Conservation (phyloP, 2,113 vertebrate genomes). For the Melanostigma gelatinosum region DNA sequence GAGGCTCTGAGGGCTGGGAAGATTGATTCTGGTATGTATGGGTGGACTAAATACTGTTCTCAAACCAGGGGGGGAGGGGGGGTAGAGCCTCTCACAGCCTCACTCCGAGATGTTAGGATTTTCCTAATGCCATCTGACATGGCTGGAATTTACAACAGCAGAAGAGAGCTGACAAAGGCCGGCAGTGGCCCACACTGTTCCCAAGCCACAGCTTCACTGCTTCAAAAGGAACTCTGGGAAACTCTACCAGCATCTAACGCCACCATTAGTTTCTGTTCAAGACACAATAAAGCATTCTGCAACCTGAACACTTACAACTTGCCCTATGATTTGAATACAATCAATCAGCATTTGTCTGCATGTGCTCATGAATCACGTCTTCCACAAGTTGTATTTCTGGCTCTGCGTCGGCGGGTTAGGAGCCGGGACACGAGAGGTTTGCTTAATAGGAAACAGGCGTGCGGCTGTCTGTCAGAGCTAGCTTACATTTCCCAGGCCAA, state of each 20-base stretch:
- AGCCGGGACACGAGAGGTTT: constrained; percentile 43
- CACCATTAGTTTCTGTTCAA: constrained; percentile 26
- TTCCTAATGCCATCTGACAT: constrained; percentile 67
- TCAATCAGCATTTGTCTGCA: constrained; percentile 43
- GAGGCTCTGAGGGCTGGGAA: constrained; percentile 53
- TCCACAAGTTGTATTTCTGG: constrained; percentile 31
- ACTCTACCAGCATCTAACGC: constrained; percentile 14
- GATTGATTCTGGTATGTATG: constrained; percentile 76
- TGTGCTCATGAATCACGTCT: constrained; percentile 38
- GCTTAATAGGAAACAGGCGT: constrained; percentile 78
- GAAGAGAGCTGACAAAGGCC: constrained; percentile 24
- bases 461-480: constrained; percentile 68
- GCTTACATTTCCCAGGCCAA: constrained; percentile 79
- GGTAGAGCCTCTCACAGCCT: constrained; percentile 51
- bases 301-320: constrained; percentile 7
- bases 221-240: constrained; percentile 27
- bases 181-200: constrained; percentile 48
- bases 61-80: constrained; percentile 30
- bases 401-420: constrained; percentile 63
- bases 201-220: constrained; percentile 10
- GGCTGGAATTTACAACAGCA: constrained; percentile 66
- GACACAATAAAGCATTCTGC: constrained; percentile 19
- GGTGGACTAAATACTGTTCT: constrained; percentile 66
- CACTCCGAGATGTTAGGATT: constrained; percentile 70
- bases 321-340: constrained; percentile 10